Evolutionary conservation across 2,797 vertebrate species (phyloP).

Genomic region (Uromys caudimaculatus): DNA sequence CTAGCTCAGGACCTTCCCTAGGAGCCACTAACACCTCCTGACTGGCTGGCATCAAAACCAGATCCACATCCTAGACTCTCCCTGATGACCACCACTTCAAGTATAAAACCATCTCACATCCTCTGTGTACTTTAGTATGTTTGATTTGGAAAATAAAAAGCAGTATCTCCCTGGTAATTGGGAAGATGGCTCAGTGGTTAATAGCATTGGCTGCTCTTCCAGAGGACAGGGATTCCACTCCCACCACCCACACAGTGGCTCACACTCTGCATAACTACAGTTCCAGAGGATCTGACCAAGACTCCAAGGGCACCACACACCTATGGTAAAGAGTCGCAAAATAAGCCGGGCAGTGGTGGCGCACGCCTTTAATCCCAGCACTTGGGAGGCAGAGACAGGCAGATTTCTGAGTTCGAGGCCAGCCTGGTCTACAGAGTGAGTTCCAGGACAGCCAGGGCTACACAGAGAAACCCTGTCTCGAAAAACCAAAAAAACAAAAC

Average conservation of each 20-base stretch:
- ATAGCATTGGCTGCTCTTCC: not conserved
- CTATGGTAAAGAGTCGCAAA: not conserved
- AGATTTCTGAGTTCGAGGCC: no score
- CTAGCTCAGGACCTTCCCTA: not conserved
- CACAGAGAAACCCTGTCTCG: no score
- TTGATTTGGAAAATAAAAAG: conserved; percentile 35
- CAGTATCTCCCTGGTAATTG: not conserved
- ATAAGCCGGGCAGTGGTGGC: no score
- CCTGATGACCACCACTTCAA: not conserved
- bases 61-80: not conserved
- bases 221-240: not conserved
- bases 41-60: not conserved
- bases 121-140: not conserved
- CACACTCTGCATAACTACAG: no score
- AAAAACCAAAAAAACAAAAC: no score
- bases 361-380: no score
- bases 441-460: no score
- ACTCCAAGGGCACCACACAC: not conserved
- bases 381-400: no score
- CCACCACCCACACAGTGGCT: not conserved
- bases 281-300: not conserved
- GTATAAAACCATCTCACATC: not conserved
- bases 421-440: no score
- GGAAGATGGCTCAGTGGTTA: not conserved
- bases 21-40: not conserved